phyloP scores from a whole-genome alignment of 2,113 vertebrate genomes.

The Noturus placidus region DNA sequence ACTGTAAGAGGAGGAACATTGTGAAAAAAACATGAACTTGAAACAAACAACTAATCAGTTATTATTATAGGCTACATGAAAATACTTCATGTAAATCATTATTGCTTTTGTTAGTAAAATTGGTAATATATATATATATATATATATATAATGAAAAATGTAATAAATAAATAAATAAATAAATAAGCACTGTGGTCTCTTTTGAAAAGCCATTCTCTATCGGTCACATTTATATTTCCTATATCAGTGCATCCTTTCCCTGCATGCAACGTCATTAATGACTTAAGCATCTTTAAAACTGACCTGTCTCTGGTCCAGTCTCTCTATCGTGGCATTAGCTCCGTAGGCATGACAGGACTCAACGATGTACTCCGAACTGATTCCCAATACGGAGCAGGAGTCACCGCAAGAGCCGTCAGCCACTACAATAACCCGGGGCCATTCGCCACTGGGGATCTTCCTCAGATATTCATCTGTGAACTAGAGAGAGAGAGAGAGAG shows the following conservation, averaged over 20 bases:
- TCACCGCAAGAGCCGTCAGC: constrained; percentile 73
- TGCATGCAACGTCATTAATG: not conserved
- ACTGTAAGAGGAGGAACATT: not conserved
- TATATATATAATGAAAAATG: not conserved
- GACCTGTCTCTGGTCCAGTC: constrained; percentile 76
- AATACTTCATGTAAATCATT: not conserved
- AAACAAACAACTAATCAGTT: not conserved
- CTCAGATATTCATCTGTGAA: constrained; percentile 72
- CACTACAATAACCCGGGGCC: constrained; percentile 70
- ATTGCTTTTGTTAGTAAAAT: not conserved
- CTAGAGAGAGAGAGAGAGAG: constrained; percentile 43
- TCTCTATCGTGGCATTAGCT: constrained; percentile 70
- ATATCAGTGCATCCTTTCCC: not conserved
- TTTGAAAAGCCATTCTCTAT: not conserved
- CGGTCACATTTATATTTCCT: not conserved
- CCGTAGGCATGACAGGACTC: constrained; percentile 75
- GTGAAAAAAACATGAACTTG: not conserved
- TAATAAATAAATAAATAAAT: not conserved
- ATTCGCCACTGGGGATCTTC: constrained; percentile 62
- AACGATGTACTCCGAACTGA: constrained; percentile 71
- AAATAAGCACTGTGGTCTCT: not conserved
- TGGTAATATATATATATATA: not conserved
- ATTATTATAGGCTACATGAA: not conserved
- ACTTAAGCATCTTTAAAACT: constrained; percentile 6
- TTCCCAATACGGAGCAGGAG: constrained; percentile 73